These are phyloP conservation scores for Amphiduros pacificus DNA, from an alignment of 2,888 invertebrate genomes.

Conservation along the genomic window DNA sequence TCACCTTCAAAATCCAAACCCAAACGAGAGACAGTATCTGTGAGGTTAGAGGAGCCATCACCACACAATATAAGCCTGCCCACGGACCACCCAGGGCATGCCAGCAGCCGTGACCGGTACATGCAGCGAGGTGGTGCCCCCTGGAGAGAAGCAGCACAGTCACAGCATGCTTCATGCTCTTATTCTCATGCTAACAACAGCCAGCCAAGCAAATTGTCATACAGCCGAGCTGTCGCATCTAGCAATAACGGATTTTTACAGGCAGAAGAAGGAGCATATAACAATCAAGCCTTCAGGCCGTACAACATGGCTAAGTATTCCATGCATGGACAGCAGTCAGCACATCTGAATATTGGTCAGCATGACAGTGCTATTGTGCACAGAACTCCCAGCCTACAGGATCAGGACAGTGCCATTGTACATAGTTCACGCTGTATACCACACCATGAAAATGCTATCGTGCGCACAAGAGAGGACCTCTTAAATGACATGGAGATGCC, in stretches of 20 bases:
- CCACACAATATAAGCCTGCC: neutral
- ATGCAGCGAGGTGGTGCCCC: neutral
- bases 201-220: neutral
- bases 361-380: neutral
- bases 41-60: neutral
- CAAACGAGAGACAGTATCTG: conserved; percentile 10
- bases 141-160: neutral
- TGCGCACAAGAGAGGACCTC: neutral
- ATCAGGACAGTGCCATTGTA: neutral
- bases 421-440: too few species aligned
- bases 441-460: too few species aligned
- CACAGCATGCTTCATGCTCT: too few species aligned
- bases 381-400: neutral
- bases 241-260: neutral
- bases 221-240: neutral
- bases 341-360: neutral
- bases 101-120: neutral
- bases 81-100: neutral
- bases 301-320: too few species aligned
- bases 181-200: too few species aligned
- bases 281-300: too few species aligned
- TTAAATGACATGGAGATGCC: conserved; percentile 16
- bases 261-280: too few species aligned
- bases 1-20: neutral
- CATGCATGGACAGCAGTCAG: neutral